phyloP scores from a whole-genome alignment of 2,113 vertebrate species.

The Carassius carassius region DNA sequence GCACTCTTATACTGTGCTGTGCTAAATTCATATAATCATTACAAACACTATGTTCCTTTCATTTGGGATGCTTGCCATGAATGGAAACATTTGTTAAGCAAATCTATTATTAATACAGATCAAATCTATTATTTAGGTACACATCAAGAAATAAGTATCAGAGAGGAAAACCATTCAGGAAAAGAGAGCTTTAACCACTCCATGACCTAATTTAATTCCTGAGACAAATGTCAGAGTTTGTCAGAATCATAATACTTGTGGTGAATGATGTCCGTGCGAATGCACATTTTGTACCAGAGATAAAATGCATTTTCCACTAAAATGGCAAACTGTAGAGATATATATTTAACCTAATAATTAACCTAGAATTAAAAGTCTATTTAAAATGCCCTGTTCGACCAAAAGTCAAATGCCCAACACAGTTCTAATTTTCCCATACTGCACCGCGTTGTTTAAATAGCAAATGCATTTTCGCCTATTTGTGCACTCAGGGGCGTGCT shows the following conservation, averaged over 20 bases:
- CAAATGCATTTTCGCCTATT: too few species aligned
- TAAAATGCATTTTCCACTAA: background rate
- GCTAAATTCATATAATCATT: background rate
- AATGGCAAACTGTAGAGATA: background rate
- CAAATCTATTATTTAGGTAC: conserved; percentile 24
- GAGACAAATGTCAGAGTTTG: conserved; percentile 2
- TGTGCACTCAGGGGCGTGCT: too few species aligned
- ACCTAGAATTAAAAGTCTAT: background rate
- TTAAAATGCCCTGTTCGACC: background rate
- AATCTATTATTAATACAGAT: conserved; percentile 28
- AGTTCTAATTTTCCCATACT: too few species aligned
- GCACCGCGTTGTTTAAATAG: too few species aligned
- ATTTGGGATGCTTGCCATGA: background rate
- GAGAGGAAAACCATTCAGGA: background rate
- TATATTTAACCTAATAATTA: background rate
- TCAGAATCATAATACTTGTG: background rate
- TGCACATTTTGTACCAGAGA: background rate
- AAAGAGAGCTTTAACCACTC: background rate
- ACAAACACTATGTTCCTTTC: conserved; percentile 1
- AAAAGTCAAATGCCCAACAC: background rate
- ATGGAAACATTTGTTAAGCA: background rate
- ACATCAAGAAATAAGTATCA: background rate
- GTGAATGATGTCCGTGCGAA: background rate
- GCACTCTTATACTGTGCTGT: background rate
- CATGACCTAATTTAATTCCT: background rate